Evolutionary conservation across 2,888 invertebrate genomes (phyloP), one percentile per base, ranked within the genome.

Genomic region (Nomada fabriciana): DNA sequence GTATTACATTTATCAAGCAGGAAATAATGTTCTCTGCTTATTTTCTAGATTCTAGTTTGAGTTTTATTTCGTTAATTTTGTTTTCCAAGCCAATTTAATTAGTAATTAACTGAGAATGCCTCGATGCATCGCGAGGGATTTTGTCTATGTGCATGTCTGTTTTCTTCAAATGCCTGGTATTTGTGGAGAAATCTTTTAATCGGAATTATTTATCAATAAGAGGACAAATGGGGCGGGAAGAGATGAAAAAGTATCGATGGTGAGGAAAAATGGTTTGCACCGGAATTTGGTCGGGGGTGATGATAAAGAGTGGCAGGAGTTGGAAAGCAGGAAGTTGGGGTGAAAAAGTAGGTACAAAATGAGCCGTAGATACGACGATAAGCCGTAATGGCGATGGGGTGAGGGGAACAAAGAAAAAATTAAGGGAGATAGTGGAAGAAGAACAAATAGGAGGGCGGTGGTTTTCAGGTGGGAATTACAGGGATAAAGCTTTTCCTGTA

Each of bases 331-430:
- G 5, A 52, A 52, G 59, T 36, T 50, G 47, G 65, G 13, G 60
- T 59, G 72, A 77, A 64, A 77, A 71, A 71, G 52, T 61, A 52
- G 72, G 36, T 76, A 77, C 60, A 72, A 77, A 77, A 72, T 71
- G 76, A 77, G 59, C 65, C 20, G 59, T 70, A 36, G 70, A 55
- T 70, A 60, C 20, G 42, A 13, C 55, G 72, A 76, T 76, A 76
- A 64, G 63, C 42, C 64, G 36, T 64, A 57, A 70, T 25, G 29
- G 36, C 10, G 52, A 50, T 25, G 61, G 15, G 4, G 29, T 42
- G 60, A 29, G 25, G 18, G 5, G 25, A 43, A 75, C 43, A 68
- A 55, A 75, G 25, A 29, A 60, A 53, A 76, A 61, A 61, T 68
- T 53, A 60, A 60, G 25, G 29, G 15, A 4, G 10, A 53, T 7